phyloP scores from a whole-genome alignment of 2,888 invertebrate genomes.

The Sinentomon sp. region DNA sequence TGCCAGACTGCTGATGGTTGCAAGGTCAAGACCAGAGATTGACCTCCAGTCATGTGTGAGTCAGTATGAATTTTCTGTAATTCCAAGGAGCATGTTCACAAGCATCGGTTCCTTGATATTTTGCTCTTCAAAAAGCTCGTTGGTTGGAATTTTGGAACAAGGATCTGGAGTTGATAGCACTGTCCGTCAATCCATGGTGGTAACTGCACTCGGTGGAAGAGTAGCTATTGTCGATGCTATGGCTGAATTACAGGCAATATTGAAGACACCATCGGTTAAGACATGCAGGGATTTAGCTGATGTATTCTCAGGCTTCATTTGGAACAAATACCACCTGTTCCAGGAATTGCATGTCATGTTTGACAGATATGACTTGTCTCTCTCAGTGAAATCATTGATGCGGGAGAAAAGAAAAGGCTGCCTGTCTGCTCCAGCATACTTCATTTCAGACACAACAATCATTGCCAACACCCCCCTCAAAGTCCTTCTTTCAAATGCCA shows the following conservation, averaged over 20 bases:
- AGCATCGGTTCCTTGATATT: no score
- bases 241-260: neutral
- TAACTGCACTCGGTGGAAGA: no score
- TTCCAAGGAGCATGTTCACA: no score
- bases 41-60: no score
- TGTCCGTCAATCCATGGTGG: no score
- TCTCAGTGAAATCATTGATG: neutral
- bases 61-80: no score
- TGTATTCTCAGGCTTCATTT: neutral
- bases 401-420: neutral
- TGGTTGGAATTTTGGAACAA: no score
- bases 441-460: neutral
- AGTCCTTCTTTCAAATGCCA: no score
- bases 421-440: neutral
- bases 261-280: neutral
- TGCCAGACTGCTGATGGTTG: no score
- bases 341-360: neutral
- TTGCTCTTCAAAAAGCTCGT: no score
- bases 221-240: neutral
- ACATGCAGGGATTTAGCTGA: neutral
- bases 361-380: neutral
- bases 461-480: neutral
- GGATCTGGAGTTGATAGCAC: no score
- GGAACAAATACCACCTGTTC: neutral
- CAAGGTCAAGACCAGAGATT: no score